A percentile compares a stretch with the other conserved stretches of the same genome.
phyloP scores from a whole-genome alignment of 2,888 invertebrate species.

The Acanthococcus lagerstroemiae region DNA sequence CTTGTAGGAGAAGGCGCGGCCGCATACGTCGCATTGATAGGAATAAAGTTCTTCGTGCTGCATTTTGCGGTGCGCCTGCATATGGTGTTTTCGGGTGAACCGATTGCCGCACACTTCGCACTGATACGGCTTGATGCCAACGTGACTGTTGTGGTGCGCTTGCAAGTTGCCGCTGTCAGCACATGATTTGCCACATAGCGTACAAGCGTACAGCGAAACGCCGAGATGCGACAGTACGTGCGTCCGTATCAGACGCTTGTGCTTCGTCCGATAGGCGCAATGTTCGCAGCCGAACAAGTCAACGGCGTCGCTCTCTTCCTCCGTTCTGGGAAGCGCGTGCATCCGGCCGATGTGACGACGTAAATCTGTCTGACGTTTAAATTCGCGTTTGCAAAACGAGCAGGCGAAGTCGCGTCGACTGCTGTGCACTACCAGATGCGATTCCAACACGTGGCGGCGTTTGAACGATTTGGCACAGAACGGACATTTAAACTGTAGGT shows the following conservation, averaged over 20 bases:
- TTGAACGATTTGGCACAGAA: slow-evolving; percentile 8
- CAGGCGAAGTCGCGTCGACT: slow-evolving; percentile 1
- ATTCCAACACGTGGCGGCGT: not conserved
- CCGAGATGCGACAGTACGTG: slow-evolving; percentile 19
- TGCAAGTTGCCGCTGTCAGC: slow-evolving; percentile 8
- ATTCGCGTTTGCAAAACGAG: slow-evolving; percentile 4
- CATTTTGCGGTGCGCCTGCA: slow-evolving; percentile 15
- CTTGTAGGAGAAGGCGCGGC: slow-evolving; percentile 9
- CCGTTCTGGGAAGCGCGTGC: not conserved
- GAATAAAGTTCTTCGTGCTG: slow-evolving; percentile 11
- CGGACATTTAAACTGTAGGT: slow-evolving; percentile 15
- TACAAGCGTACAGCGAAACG: slow-evolving; percentile 8
- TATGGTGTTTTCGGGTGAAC: slow-evolving; percentile 17
- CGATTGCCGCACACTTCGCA: slow-evolving; percentile 20
- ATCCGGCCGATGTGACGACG: slow-evolving; percentile 6
- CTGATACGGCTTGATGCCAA: slow-evolving; percentile 17
- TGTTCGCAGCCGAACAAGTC: slow-evolving; percentile 7
- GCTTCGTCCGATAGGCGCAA: slow-evolving; percentile 12
- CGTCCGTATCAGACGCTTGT: slow-evolving; percentile 15
- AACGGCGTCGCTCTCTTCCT: not conserved
- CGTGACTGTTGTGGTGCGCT: slow-evolving; percentile 23
- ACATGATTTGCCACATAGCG: slow-evolving; percentile 10
- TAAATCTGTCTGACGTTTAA: slow-evolving; percentile 15
- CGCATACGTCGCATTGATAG: slow-evolving; percentile 17
- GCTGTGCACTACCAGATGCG: slow-evolving; percentile 10